Conservation (phyloP, 2,113 vertebrate species). For the Leiothrix lutea region DNA sequence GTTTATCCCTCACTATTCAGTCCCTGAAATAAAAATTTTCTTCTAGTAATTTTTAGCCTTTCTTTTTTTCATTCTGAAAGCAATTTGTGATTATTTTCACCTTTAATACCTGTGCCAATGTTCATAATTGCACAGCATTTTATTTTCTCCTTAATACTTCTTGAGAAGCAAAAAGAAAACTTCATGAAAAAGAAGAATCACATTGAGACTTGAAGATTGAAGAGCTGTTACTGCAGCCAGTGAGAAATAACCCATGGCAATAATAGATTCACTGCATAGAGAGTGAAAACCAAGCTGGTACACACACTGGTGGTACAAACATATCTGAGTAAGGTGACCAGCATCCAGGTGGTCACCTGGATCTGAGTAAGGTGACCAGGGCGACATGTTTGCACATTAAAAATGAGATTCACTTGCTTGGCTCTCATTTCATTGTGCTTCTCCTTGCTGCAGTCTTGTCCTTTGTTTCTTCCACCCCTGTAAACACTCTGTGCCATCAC, state of each 20-base stretch:
- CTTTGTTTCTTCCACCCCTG: neutral
- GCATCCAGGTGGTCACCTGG: no score
- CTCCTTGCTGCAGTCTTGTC: neutral
- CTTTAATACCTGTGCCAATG: neutral
- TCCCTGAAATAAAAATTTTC: neutral
- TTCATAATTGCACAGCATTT: neutral
- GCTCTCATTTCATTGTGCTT: neutral
- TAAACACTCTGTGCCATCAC: neutral
- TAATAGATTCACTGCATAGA: neutral
- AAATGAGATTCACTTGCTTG: neutral
- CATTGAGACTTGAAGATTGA: neutral
- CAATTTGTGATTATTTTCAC: neutral
- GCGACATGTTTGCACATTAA: neutral
- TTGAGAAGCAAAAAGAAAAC: neutral
- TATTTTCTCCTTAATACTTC: neutral
- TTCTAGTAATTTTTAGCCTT: neutral
- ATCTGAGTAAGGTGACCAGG: neutral
- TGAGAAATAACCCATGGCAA: neutral
- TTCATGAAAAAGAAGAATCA: neutral
- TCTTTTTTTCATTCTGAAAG: neutral
- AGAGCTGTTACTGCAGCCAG: neutral
- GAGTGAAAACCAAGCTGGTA: neutral
- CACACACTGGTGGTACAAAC: rapidly evolving
- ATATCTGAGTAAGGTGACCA: neutral
- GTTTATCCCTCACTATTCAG: neutral